These are phyloP conservation scores for Siphlonurus alternatus DNA, from an alignment of 2,888 invertebrate species.

Conservation along the genomic window DNA sequence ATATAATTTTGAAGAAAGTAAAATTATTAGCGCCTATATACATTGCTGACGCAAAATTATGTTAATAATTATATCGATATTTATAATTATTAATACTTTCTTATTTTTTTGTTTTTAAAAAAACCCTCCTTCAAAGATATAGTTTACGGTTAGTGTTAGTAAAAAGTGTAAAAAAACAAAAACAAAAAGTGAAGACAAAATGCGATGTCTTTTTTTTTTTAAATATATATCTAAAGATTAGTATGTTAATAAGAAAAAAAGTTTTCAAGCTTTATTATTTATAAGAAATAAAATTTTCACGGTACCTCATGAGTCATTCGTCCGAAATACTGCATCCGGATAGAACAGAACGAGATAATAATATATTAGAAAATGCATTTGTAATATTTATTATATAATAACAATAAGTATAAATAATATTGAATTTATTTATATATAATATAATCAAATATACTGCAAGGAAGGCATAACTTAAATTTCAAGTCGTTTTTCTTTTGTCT, in stretches of 20 bases:
- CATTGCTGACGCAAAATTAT: no score
- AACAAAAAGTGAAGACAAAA: background rate
- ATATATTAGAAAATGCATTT: background rate
- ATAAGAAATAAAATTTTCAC: background rate
- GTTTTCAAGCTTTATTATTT: background rate
- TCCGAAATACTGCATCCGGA: constrained; percentile 2
- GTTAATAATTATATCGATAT: no score
- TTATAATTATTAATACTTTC: no score
- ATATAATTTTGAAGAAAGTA: no score
- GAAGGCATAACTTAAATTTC: background rate
- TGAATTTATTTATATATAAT: no score
- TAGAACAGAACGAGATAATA: background rate
- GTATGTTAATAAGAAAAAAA: background rate
- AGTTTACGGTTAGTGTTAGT: background rate
- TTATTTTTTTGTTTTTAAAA: background rate
- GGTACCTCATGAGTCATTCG: constrained; percentile 1
- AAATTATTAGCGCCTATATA: no score
- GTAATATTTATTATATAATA: background rate
- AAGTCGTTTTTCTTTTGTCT: no score
- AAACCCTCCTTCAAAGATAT: background rate
- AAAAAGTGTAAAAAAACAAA: background rate
- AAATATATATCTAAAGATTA: no score
- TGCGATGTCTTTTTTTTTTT: background rate
- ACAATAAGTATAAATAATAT: background rate
- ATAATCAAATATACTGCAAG: background rate